Evolutionary conservation across 2,113 vertebrate genomes (phyloP).

Genomic region (Polypterus bichir): DNA sequence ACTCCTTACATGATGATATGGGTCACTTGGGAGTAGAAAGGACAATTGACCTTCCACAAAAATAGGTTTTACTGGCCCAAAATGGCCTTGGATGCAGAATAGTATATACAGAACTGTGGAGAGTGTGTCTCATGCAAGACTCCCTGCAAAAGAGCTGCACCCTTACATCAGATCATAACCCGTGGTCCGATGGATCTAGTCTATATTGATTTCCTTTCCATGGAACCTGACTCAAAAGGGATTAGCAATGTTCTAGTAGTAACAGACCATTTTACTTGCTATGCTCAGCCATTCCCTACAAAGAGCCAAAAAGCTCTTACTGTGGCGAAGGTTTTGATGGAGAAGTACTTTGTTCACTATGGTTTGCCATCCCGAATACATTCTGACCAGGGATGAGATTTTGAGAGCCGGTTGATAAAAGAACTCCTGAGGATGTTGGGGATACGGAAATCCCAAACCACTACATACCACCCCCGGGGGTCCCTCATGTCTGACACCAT

Average conservation of each 20-base stretch:
- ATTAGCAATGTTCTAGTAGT: neutral
- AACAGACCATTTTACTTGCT: neutral
- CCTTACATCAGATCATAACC: slow-evolving; percentile 3
- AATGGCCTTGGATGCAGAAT: neutral
- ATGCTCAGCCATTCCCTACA: too few relatives aligned
- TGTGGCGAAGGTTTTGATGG: too few relatives aligned
- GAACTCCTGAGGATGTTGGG: too few relatives aligned
- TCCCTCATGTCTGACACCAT: too few relatives aligned
- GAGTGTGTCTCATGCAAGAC: neutral
- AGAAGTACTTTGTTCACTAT: too few relatives aligned
- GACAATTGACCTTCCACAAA: neutral
- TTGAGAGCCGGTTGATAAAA: too few relatives aligned
- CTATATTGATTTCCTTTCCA: too few relatives aligned
- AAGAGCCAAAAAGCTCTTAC: too few relatives aligned
- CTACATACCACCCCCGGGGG: too few relatives aligned
- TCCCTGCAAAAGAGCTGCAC: neutral
- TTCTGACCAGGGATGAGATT: too few relatives aligned
- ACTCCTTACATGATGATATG: neutral
- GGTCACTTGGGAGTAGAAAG: neutral
- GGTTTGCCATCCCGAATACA: too few relatives aligned
- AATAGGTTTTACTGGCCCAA: slow-evolving; percentile 1
- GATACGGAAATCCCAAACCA: too few relatives aligned
- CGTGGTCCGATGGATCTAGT: slow-evolving; percentile 2
- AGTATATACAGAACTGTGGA: neutral
- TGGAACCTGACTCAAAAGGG: slow-evolving; percentile 1